These are phyloP conservation scores for Apodemia hepburni DNA, from an alignment of 2,888 invertebrate species.

Conservation along the genomic window DNA sequence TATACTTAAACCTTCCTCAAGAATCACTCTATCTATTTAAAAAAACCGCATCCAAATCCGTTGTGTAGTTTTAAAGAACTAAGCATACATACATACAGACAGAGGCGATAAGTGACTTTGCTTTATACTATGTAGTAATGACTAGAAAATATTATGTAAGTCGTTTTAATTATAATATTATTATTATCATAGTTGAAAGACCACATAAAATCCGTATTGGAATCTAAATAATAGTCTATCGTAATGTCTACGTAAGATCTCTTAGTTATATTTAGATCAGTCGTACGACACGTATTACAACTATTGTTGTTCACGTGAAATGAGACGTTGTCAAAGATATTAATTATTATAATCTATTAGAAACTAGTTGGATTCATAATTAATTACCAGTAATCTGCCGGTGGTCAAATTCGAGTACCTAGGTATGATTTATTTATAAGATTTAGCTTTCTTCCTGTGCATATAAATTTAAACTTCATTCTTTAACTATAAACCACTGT, in stretches of 20 bases:
- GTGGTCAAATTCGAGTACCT: not conserved
- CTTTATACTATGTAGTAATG: too few relatives aligned
- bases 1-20: too few relatives aligned
- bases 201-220: not conserved
- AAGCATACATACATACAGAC: too few relatives aligned
- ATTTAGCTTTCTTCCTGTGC: not conserved
- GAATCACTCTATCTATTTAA: too few relatives aligned
- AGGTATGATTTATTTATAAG: not conserved
- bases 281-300: conserved; percentile 5
- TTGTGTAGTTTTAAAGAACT: too few relatives aligned
- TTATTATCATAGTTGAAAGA: conserved; percentile 3
- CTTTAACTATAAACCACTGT: not conserved
- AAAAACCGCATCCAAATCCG: too few relatives aligned
- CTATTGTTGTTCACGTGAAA: not conserved
- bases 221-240: conserved; percentile 8
- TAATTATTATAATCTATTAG: not conserved
- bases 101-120: too few relatives aligned
- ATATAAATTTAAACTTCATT: too few relatives aligned
- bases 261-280: conserved; percentile 9
- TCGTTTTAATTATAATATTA: not conserved
- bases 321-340: conserved; percentile 22
- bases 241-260: conserved; percentile 9
- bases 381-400: not conserved
- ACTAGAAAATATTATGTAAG: not conserved
- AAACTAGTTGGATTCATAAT: not conserved